Conservation (phyloP, 2,797 vertebrate genomes). For the Cyclopterus lumpus region DNA sequence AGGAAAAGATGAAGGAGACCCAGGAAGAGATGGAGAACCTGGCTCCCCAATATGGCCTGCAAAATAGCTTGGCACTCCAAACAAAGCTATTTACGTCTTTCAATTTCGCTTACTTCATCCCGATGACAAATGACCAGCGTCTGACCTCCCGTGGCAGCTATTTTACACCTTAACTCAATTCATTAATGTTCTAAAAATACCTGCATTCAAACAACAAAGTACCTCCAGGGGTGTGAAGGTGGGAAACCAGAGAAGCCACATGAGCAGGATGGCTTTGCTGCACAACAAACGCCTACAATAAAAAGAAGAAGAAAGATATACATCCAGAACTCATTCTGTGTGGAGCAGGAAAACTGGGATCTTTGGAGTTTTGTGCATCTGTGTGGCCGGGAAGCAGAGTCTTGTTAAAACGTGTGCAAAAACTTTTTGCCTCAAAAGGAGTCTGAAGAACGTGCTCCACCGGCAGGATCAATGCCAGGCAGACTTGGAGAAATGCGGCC, state of each 20-base stretch:
- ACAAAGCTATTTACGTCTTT: slow-evolving; percentile 65
- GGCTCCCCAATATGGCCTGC: slow-evolving; percentile 45
- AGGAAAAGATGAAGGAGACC: slow-evolving; percentile 59
- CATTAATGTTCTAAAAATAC: slow-evolving; percentile 70
- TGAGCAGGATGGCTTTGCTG: slow-evolving; percentile 21
- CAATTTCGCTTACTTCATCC: slow-evolving; percentile 52
- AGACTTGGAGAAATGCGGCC: slow-evolving; percentile 46
- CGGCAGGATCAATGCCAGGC: slow-evolving; percentile 60
- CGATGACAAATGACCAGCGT: slow-evolving; percentile 59
- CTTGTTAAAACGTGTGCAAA: slow-evolving; percentile 55
- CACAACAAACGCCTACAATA: slow-evolving; percentile 31
- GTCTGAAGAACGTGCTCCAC: slow-evolving; percentile 32
- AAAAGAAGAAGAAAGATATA: background rate
- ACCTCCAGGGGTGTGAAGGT: slow-evolving; percentile 40
- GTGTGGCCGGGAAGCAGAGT: slow-evolving; percentile 34
- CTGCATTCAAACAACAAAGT: slow-evolving; percentile 41
- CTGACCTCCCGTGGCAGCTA: slow-evolving; percentile 62
- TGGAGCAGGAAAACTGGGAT: slow-evolving; percentile 40
- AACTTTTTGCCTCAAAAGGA: slow-evolving; percentile 45
- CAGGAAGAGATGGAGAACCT: slow-evolving; percentile 51
- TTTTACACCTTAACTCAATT: slow-evolving; percentile 64
- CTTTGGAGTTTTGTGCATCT: slow-evolving; percentile 30
- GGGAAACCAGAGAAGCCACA: slow-evolving; percentile 33
- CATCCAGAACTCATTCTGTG: slow-evolving; percentile 34
- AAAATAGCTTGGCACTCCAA: slow-evolving; percentile 50